A percentile compares a stretch with the other conserved stretches of the same genome.
These are phyloP conservation scores for Rhinophrynus dorsalis DNA, from an alignment of 2,797 vertebrate species.

Conservation along the genomic window DNA sequence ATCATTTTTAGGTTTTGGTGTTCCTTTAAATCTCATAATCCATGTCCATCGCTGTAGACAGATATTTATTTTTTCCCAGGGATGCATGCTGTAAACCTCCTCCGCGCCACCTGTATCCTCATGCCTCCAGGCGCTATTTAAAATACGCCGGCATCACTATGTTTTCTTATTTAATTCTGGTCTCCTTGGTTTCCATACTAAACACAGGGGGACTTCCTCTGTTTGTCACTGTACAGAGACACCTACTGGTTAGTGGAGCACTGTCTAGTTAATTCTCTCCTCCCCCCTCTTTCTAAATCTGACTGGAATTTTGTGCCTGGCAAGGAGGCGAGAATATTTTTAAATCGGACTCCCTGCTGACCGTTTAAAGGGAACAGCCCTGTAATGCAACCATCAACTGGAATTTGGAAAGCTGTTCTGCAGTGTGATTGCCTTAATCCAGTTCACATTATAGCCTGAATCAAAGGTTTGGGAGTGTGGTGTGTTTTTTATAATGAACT, in stretches of 20 bases:
- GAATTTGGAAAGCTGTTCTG: not conserved
- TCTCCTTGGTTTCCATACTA: constrained; percentile 45
- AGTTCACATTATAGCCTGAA: too few relatives aligned
- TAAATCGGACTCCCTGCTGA: constrained; percentile 14
- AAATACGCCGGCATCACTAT: constrained; percentile 39
- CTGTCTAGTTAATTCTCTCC: not conserved
- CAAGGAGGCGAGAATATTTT: constrained; percentile 25
- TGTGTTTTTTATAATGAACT: too few relatives aligned
- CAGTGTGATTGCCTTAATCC: not conserved
- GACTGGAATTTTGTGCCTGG: constrained; percentile 40
- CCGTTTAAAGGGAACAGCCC: constrained; percentile 17
- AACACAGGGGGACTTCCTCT: constrained; percentile 41
- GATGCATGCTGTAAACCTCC: constrained; percentile 32
- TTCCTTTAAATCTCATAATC: not conserved
- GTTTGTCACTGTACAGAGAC: constrained; percentile 14
- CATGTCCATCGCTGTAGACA: not conserved
- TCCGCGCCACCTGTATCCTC: constrained; percentile 42
- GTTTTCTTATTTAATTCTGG: constrained; percentile 45
- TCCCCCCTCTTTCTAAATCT: constrained; percentile 35
- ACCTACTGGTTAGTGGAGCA: constrained; percentile 33
- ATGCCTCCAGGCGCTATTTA: constrained; percentile 48
- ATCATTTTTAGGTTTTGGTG: too few relatives aligned
- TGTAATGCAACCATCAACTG: not conserved
- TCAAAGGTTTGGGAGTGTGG: too few relatives aligned
- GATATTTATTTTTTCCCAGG: constrained; percentile 21